These are phyloP conservation scores for Chondrilla cf. caribensis DNA, from an alignment of 37 sponge, comb jelly and placozoan species.

Conservation along the genomic window DNA sequence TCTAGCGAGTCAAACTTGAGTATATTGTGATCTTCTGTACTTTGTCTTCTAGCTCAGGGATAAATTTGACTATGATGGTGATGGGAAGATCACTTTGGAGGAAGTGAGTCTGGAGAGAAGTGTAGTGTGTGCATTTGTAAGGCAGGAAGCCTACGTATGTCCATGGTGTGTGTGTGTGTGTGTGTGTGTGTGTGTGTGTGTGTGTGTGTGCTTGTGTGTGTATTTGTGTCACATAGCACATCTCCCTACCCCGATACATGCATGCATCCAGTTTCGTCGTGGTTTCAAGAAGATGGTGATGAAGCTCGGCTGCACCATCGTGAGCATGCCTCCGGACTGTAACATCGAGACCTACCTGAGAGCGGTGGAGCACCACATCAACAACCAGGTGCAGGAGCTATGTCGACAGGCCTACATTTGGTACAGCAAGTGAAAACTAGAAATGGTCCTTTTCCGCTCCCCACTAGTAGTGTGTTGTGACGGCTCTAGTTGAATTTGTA, in stretches of 20 bases:
- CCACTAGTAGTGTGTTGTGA: too few relatives aligned
- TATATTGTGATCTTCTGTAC: too few relatives aligned
- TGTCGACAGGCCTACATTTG: conserved; percentile 31
- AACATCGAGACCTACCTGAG: conserved; percentile 21
- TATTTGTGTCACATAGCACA: too few relatives aligned
- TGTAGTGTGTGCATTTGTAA: too few relatives aligned
- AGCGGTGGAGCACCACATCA: conserved; percentile 42
- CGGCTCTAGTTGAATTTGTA: too few relatives aligned
- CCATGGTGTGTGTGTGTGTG: too few relatives aligned
- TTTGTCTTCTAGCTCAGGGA: conserved; percentile 2
- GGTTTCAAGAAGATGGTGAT: conserved; percentile 47
- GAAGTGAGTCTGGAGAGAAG: conserved; percentile 30
- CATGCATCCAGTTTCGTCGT: conserved; percentile 22
- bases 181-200: too few relatives aligned
- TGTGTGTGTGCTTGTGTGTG: too few relatives aligned
- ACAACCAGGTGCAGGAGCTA: conserved; percentile 38
- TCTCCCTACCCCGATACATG: too few relatives aligned
- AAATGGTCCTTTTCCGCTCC: too few relatives aligned
- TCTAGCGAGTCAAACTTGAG: too few relatives aligned
- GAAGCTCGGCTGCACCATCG: background rate
- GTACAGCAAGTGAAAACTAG: conserved; percentile 28
- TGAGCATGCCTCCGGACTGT: background rate
- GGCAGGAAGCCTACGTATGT: too few relatives aligned
- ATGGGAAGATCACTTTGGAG: conserved; percentile 38
- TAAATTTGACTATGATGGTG: conserved; percentile 50